Conservation (phyloP, 1,140 invertebrate genomes). For the Ganaspis sp. region DNA sequence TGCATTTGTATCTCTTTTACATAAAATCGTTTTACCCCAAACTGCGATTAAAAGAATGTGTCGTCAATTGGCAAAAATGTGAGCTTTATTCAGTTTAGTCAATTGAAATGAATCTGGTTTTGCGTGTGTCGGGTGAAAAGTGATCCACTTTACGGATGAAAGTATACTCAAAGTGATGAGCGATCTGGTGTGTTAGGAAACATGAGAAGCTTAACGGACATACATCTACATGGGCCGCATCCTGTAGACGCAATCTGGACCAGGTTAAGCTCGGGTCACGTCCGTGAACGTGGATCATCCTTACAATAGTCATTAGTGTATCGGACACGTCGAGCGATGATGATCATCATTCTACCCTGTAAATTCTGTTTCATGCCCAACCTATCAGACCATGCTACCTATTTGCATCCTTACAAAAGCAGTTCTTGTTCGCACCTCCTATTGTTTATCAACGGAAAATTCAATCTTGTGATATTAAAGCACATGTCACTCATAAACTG, state of each 20-base stretch:
- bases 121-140: conserved; percentile 41
- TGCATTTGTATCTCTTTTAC: too few species aligned
- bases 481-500: too few species aligned
- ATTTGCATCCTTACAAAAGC: conserved; percentile 44
- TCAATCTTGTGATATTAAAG: neutral
- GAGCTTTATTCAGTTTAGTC: too few species aligned
- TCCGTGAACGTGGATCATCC: conserved; percentile 56
- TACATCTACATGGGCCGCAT: conserved; percentile 52
- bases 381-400: conserved; percentile 20
- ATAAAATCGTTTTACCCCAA: too few species aligned
- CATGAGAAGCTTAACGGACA: conserved; percentile 58
- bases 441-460: neutral
- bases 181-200: conserved; percentile 54
- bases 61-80: too few species aligned
- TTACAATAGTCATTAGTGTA: conserved; percentile 63
- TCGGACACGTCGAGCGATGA: conserved; percentile 56
- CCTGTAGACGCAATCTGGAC: conserved; percentile 57
- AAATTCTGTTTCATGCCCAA: conserved; percentile 34
- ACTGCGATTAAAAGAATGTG: too few species aligned
- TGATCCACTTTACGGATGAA: conserved; percentile 53
- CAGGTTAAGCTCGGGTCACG: conserved; percentile 55
- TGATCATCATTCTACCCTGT: conserved; percentile 43
- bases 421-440: neutral
- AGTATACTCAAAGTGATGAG: conserved; percentile 38
- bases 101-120: too few species aligned